Conservation (phyloP, 2,797 vertebrate species). For the Sciurus carolinensis region DNA sequence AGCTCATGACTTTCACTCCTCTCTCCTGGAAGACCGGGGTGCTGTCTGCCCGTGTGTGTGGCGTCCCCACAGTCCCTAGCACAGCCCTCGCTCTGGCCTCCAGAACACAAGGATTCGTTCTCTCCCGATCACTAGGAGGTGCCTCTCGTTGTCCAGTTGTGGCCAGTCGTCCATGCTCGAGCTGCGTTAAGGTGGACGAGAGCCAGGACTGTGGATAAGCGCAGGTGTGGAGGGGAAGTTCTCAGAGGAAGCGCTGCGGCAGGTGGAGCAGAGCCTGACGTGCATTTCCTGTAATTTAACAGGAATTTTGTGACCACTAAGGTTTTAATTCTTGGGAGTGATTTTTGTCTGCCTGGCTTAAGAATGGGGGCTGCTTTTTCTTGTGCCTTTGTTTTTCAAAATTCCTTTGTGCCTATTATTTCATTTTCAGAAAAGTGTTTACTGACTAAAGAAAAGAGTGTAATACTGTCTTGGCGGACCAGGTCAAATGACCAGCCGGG, state of each 20-base stretch:
- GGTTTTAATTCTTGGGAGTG: neutral
- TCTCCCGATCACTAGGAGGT: neutral
- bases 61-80: neutral
- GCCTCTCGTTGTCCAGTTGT: neutral
- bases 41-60: neutral
- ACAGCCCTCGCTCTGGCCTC: neutral
- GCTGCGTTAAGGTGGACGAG: neutral
- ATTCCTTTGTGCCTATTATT: neutral
- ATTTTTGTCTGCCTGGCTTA: neutral
- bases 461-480: neutral
- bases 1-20: neutral
- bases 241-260: neutral
- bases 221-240: neutral
- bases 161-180: neutral
- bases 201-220: neutral
- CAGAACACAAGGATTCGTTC: rapidly evolving
- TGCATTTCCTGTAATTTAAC: neutral
- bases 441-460: neutral
- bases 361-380: neutral
- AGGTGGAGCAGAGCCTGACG: rapidly evolving
- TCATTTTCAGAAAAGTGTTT: neutral
- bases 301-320: neutral
- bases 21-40: neutral
- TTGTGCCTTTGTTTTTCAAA: neutral
- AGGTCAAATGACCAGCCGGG: neutral